phyloP scores from a whole-genome alignment of 2,797 vertebrate species.

The Ctenopoma multispine region DNA sequence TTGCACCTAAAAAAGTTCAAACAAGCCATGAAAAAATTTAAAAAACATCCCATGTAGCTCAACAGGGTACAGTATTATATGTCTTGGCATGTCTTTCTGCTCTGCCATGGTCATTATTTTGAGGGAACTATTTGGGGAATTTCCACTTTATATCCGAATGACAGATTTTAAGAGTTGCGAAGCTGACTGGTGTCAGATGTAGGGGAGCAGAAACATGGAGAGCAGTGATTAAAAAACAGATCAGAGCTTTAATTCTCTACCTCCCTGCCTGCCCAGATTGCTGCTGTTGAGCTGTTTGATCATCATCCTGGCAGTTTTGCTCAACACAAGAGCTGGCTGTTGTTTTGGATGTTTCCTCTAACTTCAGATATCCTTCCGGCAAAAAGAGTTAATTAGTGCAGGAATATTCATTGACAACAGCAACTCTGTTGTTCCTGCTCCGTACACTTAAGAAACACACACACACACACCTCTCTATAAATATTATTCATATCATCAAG shows the following conservation, averaged over 20 bases:
- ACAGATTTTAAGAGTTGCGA: slow-evolving; percentile 69
- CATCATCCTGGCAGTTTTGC: slow-evolving; percentile 63
- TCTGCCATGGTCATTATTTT: slow-evolving; percentile 58
- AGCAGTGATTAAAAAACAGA: slow-evolving; percentile 83
- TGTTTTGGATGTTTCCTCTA: slow-evolving; percentile 58
- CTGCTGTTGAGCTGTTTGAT: slow-evolving; percentile 79
- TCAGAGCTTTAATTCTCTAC: slow-evolving; percentile 77
- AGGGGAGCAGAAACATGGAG: slow-evolving; percentile 60
- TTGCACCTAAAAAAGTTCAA: slow-evolving; percentile 13
- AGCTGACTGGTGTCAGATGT: slow-evolving; percentile 77
- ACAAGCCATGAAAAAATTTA: not conserved
- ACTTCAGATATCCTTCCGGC: slow-evolving; percentile 62
- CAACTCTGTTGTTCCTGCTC: slow-evolving; percentile 44
- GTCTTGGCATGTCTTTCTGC: slow-evolving; percentile 47
- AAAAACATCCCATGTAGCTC: slow-evolving; percentile 19
- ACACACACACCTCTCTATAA: slow-evolving; percentile 47
- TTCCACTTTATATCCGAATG: slow-evolving; percentile 70
- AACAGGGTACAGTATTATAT: slow-evolving; percentile 37
- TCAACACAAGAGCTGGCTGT: slow-evolving; percentile 61
- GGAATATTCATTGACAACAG: slow-evolving; percentile 67
- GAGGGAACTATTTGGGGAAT: slow-evolving; percentile 71
- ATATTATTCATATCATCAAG: slow-evolving; percentile 65
- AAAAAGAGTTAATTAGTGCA: slow-evolving; percentile 62
- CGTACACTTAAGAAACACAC: slow-evolving; percentile 20
- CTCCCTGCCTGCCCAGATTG: slow-evolving; percentile 71